These are phyloP conservation scores for Uloborus diversus DNA, from an alignment of 1,140 invertebrate genomes.

Conservation along the genomic window DNA sequence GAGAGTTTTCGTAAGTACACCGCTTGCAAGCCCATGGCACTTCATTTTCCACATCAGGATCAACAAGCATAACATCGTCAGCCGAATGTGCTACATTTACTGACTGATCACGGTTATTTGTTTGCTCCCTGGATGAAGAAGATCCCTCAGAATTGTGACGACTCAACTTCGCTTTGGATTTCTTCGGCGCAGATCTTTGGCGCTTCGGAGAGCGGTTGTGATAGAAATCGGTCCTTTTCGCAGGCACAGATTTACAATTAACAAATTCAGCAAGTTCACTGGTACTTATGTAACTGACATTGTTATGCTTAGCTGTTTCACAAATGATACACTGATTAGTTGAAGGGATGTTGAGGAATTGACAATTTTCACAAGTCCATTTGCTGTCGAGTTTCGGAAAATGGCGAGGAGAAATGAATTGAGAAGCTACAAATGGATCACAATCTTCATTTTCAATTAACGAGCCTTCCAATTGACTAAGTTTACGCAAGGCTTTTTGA, in stretches of 20 bases:
- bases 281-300: constrained; percentile 46
- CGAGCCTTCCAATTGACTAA: constrained; percentile 15
- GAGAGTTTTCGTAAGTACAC: constrained; percentile 71
- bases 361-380: constrained; percentile 62
- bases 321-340: constrained; percentile 60
- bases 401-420: constrained; percentile 55
- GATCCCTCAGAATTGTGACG: constrained; percentile 69
- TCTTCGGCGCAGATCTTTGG: constrained; percentile 71
- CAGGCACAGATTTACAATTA: constrained; percentile 36
- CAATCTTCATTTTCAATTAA: constrained; percentile 12
- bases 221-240: constrained; percentile 38
- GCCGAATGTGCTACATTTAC: constrained; percentile 52
- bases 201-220: constrained; percentile 68
- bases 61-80: constrained; percentile 56
- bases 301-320: constrained; percentile 56
- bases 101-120: constrained; percentile 15
- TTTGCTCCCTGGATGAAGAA: constrained; percentile 5
- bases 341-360: constrained; percentile 61
- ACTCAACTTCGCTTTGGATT: constrained; percentile 71
- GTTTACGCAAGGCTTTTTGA: constrained; percentile 34
- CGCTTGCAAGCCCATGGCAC: constrained; percentile 70
- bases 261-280: constrained; percentile 49
- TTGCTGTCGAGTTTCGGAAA: constrained; percentile 57
- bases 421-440: constrained; percentile 36
- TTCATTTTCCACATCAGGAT: constrained; percentile 33